A percentile compares a stretch with the other conserved stretches of the same genome.
These are phyloP conservation scores for Sarotherodon lohbergeri DNA, from an alignment of 2,113 vertebrate species.

Conservation along the genomic window DNA sequence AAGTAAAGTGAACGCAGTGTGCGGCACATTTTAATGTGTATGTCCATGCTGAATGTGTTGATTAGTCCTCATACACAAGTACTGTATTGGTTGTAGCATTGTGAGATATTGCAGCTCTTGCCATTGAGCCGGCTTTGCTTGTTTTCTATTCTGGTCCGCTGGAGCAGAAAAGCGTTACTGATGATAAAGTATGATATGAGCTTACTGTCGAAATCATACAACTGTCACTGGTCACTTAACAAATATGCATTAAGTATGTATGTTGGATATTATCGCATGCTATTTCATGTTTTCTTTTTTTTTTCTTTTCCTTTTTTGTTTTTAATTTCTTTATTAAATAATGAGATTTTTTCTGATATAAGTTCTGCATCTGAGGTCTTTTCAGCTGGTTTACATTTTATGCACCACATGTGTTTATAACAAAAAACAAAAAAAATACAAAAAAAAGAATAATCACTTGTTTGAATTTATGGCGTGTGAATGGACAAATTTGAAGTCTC, in stretches of 20 bases:
- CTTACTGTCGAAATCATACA: conserved; percentile 22
- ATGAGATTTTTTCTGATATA: conserved; percentile 42
- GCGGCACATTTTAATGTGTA: background rate
- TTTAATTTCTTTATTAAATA: conserved; percentile 61
- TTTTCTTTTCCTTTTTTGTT: background rate
- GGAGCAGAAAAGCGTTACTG: conserved; percentile 38
- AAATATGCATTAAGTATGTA: conserved; percentile 41
- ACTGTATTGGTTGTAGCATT: conserved; percentile 56
- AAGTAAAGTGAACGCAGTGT: conserved; percentile 17
- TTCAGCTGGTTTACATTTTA: background rate
- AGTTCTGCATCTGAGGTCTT: background rate
- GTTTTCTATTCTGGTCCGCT: conserved; percentile 29
- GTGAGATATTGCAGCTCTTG: conserved; percentile 20
- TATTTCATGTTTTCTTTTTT: conserved; percentile 41
- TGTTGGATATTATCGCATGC: conserved; percentile 55
- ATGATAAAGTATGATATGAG: conserved; percentile 26
- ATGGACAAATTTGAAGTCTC: background rate
- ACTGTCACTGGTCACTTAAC: conserved; percentile 35
- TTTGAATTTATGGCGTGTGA: background rate
- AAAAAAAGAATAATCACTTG: background rate
- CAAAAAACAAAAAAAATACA: background rate
- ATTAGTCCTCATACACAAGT: conserved; percentile 50
- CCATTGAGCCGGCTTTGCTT: conserved; percentile 49
- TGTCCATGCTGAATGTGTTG: conserved; percentile 29
- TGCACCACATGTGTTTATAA: background rate